phyloP scores from a whole-genome alignment of 1,140 invertebrate species.

The Calephelis nemesis region DNA sequence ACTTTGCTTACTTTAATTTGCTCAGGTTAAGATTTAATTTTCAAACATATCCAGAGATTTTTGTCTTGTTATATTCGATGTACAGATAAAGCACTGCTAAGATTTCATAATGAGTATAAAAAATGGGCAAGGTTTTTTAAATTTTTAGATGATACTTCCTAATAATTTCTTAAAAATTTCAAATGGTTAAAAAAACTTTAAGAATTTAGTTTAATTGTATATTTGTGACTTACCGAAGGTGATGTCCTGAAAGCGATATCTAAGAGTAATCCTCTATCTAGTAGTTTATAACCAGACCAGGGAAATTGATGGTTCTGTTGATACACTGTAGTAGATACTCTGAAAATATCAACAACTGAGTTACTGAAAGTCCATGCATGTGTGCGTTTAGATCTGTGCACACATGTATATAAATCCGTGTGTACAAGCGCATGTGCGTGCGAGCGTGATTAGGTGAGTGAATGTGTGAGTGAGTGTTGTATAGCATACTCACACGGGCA shows the following conservation, averaged over 20 bases:
- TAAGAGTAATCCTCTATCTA: constrained; percentile 83
- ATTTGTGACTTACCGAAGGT: constrained; percentile 74
- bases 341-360: constrained; percentile 44
- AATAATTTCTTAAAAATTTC: too few relatives aligned
- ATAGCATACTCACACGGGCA: constrained; percentile 54
- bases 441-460: neutral
- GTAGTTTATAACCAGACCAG: constrained; percentile 88
- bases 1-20: too few relatives aligned
- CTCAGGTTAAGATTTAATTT: too few relatives aligned
- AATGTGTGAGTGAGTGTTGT: constrained; percentile 3
- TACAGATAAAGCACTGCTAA: too few relatives aligned
- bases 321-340: constrained; percentile 84
- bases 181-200: too few relatives aligned
- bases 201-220: too few relatives aligned
- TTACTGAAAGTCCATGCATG: neutral
- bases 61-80: too few relatives aligned
- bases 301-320: constrained; percentile 87
- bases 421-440: neutral
- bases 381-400: neutral
- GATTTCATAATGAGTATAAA: too few relatives aligned
- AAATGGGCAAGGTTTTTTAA: too few relatives aligned
- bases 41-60: too few relatives aligned
- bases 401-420: neutral
- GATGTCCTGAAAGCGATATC: constrained; percentile 84
- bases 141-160: too few relatives aligned